Conservation (phyloP, 2,797 vertebrate species). For the Clarias platycephalus region DNA sequence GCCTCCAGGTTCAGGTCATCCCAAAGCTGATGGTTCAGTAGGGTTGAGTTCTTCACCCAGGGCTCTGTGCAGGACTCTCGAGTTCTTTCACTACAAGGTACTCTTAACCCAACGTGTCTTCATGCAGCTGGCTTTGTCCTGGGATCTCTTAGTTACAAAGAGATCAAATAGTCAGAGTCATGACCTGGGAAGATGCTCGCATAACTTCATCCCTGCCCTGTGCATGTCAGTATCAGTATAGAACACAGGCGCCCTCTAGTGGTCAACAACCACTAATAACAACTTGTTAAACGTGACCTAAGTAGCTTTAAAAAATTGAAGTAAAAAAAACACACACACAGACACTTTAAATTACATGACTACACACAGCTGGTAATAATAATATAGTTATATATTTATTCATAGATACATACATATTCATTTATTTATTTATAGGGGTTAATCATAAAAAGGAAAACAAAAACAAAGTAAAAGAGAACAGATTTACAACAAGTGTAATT, state of each 20-base stretch:
- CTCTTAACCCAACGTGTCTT: too few species aligned
- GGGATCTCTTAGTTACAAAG: too few species aligned
- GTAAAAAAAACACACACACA: background rate
- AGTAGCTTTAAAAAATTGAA: background rate
- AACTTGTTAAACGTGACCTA: background rate
- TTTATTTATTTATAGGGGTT: slow-evolving; percentile 78
- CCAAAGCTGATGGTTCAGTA: too few species aligned
- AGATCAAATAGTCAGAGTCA: too few species aligned
- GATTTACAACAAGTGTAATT: slow-evolving; percentile 77
- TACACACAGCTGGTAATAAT: slow-evolving; percentile 73
- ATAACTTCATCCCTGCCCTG: too few species aligned
- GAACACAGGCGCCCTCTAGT: background rate
- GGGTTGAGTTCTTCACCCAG: too few species aligned
- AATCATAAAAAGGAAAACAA: slow-evolving; percentile 73
- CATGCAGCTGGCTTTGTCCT: too few species aligned
- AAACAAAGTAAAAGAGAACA: slow-evolving; percentile 57
- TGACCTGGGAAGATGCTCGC: too few species aligned
- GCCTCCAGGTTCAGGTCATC: too few species aligned
- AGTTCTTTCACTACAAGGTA: too few species aligned
- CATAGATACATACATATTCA: slow-evolving; percentile 69
- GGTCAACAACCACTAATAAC: background rate
- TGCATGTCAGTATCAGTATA: background rate
- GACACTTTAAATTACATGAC: slow-evolving; percentile 32
- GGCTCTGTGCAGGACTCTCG: too few species aligned
- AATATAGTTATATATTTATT: slow-evolving; percentile 85